These are phyloP conservation scores for Sinonovacula constricta DNA, from an alignment of 1,140 invertebrate species.

Conservation along the genomic window DNA sequence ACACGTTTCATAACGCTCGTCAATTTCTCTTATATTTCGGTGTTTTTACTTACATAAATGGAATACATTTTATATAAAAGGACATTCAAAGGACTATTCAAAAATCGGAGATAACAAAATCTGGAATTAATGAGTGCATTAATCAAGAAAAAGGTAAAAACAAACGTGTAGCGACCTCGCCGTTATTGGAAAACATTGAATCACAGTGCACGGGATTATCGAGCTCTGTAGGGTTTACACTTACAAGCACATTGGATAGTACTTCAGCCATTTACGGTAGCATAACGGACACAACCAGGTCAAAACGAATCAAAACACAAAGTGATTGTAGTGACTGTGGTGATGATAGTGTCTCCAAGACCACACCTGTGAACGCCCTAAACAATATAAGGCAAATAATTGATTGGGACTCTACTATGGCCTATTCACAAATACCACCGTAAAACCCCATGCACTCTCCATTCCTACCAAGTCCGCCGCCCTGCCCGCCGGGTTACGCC, in stretches of 20 bases:
- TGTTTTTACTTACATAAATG: too few species aligned
- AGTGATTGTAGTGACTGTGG: background rate
- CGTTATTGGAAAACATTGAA: constrained; percentile 13
- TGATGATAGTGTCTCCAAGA: background rate
- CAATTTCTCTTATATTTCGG: too few species aligned
- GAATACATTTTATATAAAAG: too few species aligned
- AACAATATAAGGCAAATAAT: background rate
- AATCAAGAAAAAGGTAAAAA: constrained; percentile 18
- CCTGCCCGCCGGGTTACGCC: background rate
- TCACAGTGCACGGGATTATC: constrained; percentile 7
- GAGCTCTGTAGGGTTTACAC: too few species aligned
- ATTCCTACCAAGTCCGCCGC: background rate
- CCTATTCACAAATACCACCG: background rate
- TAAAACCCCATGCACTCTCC: background rate
- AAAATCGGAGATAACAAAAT: too few species aligned
- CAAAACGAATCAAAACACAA: constrained; percentile 4
- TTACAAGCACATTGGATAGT: too few species aligned
- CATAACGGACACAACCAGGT: background rate
- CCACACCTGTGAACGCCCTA: background rate
- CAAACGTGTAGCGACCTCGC: constrained; percentile 17
- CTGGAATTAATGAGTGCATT: too few species aligned
- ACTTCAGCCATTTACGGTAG: too few species aligned
- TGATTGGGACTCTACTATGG: background rate
- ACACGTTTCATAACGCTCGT: too few species aligned
- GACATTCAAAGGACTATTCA: too few species aligned